These are phyloP conservation scores for Megastigmus dorsalis DNA, from an alignment of 2,888 invertebrate genomes.

Conservation along the genomic window DNA sequence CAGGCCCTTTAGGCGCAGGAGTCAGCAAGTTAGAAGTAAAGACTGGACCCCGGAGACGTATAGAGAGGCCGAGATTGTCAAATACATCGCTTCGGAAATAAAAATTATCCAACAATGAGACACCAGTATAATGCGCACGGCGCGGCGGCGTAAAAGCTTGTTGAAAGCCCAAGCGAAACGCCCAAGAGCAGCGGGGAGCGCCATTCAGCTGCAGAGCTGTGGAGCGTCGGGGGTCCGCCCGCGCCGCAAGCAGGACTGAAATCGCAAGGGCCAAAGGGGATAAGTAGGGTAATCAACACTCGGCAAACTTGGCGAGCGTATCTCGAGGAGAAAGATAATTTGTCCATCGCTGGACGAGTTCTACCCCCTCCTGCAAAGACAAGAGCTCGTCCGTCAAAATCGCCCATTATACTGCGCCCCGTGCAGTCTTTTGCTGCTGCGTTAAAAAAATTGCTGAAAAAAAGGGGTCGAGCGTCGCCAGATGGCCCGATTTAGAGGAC, in stretches of 20 bases:
- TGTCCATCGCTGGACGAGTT: constrained; percentile 3
- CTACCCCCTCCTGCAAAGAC: neutral
- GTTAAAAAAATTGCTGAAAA: neutral
- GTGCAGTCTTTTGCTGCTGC: neutral
- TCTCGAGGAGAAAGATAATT: neutral
- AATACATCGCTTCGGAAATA: neutral
- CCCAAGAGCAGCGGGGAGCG: too few species aligned
- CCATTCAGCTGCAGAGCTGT: too few species aligned
- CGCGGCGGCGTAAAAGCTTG: neutral
- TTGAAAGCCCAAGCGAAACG: too few species aligned
- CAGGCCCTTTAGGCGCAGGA: too few species aligned
- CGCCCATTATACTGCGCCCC: neutral
- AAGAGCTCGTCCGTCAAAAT: neutral
- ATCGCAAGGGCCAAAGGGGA: neutral
- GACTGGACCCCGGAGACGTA: too few species aligned
- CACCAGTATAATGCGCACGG: neutral
- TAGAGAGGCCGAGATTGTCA: too few species aligned
- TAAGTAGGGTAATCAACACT: constrained; percentile 29
- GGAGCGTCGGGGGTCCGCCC: too few species aligned
- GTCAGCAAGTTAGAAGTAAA: neutral
- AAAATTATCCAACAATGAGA: neutral
- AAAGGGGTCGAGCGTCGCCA: neutral
- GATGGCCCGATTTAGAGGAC: neutral
- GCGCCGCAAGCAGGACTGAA: neutral
- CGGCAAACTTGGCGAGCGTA: neutral